A percentile compares a stretch with the other conserved stretches of the same genome.
Evolutionary conservation across 2,888 invertebrate species (phyloP).

Genomic region (Thecocarcelia acutangulata): DNA sequence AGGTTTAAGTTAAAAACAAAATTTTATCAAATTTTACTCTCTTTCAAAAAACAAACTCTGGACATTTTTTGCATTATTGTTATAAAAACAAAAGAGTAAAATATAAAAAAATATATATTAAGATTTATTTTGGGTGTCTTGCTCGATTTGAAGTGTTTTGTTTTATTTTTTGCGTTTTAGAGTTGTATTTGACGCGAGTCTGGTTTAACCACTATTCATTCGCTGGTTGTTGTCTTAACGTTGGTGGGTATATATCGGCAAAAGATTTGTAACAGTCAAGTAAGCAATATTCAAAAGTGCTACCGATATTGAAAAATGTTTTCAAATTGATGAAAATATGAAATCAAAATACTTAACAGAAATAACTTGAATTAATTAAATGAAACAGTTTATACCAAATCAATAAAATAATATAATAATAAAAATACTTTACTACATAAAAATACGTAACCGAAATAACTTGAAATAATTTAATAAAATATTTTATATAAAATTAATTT

Average conservation of each 20-base stretch:
- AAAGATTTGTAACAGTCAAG: slow-evolving; percentile 12
- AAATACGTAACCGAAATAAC: neutral
- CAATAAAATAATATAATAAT: neutral
- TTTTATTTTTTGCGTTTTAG: slow-evolving; percentile 22
- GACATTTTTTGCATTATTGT: slow-evolving; percentile 2
- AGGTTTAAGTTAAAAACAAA: slow-evolving; percentile 45
- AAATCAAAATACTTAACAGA: neutral
- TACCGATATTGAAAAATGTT: neutral
- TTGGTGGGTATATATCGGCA: slow-evolving; percentile 60
- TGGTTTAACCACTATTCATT: slow-evolving; percentile 53
- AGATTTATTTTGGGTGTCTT: slow-evolving; percentile 35
- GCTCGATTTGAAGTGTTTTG: slow-evolving; percentile 7
- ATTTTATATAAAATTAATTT: neutral
- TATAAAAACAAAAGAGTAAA: slow-evolving; percentile 14
- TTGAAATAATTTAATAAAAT: slow-evolving; percentile 2
- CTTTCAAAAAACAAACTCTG: slow-evolving; percentile 2
- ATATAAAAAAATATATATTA: slow-evolving; percentile 4
- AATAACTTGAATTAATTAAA: too few species aligned
- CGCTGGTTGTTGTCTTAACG: slow-evolving; percentile 53
- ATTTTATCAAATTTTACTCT: slow-evolving; percentile 18
- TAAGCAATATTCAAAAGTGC: neutral
- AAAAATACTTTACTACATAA: neutral
- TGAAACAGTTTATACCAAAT: too few species aligned
- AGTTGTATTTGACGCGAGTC: slow-evolving; percentile 60
- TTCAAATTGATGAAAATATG: neutral